Base-by-base conservation (phyloP, 2,888 invertebrate genomes). In the Folsomia candida region DNA sequence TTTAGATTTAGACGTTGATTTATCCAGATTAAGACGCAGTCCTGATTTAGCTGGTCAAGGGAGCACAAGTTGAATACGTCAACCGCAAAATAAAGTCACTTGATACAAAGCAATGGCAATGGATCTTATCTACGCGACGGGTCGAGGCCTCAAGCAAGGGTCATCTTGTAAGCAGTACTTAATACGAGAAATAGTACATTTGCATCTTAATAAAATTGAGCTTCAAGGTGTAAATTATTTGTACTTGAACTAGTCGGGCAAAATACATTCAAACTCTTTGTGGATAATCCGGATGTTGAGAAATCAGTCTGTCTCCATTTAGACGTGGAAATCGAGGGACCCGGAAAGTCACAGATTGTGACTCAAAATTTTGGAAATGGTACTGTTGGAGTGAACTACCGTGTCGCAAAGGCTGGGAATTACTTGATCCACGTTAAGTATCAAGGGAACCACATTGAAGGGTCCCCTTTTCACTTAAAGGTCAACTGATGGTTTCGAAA, bases 261-360 rank as follows among this genome's bases (percentile, higher is more conserved):
- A 63, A 76, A 76, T 57, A 71, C 65, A 28, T 76, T 76, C 69
- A 76, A 76, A 59, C 62, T 76, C 2, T 76, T 76, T 47, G 74
- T 76, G 25, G 74, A 76, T 62, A 73, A 76, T 25, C 73, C 76
- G 26, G 71, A 67, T 2, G 73, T 71, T 26, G 76, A 76, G 51
- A 26, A 65, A 27, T 68, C 65, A 26, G 74, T 76, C 37, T 76
- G 74, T 47, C 64, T 76, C 2, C 74, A 76, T 67, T 59, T 76
- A 67, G 76, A 74, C 27, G 75, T 76, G 1, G 59, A 71, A 1
- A 76, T 76, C 24, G 76, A 76, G 63, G 75, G 75, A 9, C 75
- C 75, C 18, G 72, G 72, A 22, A 75, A 73, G 37, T 72, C 72
- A 14, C 70, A 75, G 25, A 71, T 75, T 20, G 47, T 71, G 2